Conservation (phyloP, 1,140 invertebrate genomes). For the Sipha flava region DNA sequence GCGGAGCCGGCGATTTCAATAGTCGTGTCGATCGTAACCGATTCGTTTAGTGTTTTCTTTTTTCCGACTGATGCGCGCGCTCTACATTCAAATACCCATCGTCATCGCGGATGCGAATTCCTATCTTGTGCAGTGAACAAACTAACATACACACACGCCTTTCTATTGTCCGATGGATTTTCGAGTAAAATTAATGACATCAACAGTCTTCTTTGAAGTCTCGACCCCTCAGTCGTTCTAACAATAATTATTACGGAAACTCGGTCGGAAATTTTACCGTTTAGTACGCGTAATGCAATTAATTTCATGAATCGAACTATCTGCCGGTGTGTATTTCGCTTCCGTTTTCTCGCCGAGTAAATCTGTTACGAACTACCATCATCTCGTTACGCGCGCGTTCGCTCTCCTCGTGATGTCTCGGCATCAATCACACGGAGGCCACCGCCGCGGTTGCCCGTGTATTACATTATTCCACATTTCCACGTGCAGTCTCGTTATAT, state of each 20-base stretch:
- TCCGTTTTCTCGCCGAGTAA: neutral
- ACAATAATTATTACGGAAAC: too few relatives aligned
- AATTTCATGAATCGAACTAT: neutral
- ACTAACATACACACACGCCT: neutral
- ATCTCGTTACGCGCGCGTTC: too few relatives aligned
- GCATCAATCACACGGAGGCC: too few relatives aligned
- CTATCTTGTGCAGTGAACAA: too few relatives aligned
- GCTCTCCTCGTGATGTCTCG: too few relatives aligned
- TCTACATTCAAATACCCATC: neutral
- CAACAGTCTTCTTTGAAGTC: slow-evolving; percentile 1
- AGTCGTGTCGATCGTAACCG: neutral
- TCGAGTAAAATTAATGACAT: neutral
- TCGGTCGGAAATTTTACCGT: neutral
- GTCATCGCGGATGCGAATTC: neutral
- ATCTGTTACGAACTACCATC: neutral
- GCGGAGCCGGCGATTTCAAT: neutral
- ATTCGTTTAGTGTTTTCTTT: neutral
- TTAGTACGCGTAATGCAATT: neutral
- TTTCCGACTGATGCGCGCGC: neutral
- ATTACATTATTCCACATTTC: too few relatives aligned
- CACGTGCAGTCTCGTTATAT: too few relatives aligned
- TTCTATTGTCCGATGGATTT: neutral
- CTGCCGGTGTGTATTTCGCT: neutral
- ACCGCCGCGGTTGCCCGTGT: too few relatives aligned
- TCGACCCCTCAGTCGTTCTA: too few relatives aligned